Conservation (phyloP, 2,113 vertebrate genomes). For the Verasper variegatus region DNA sequence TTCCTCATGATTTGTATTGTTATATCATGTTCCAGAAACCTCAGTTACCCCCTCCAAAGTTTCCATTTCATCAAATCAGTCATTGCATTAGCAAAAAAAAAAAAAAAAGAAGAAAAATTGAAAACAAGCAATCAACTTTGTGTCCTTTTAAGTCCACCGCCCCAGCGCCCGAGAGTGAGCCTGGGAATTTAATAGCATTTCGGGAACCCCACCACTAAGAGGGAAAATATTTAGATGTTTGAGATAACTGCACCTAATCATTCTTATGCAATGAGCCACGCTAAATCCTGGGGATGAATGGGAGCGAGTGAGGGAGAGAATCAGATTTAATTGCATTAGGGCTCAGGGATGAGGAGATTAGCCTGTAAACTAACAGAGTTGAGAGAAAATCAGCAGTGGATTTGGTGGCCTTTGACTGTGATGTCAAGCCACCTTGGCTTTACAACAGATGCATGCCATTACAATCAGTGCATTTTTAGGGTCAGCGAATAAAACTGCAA, state of each 20-base stretch:
- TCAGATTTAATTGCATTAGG: constrained; percentile 76
- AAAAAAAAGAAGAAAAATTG: too few relatives aligned
- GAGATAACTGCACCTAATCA: constrained; percentile 54
- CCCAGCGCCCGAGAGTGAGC: neutral
- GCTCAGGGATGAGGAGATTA: constrained; percentile 75
- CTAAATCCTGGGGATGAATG: constrained; percentile 71
- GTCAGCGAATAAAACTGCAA: constrained; percentile 12
- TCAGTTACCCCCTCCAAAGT: neutral
- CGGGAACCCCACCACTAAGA: constrained; percentile 37
- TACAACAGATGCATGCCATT: constrained; percentile 38
- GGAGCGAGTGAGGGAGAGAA: constrained; percentile 50
- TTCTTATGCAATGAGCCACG: constrained; percentile 62
- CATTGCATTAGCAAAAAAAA: neutral
- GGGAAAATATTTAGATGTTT: constrained; percentile 55
- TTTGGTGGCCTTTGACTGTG: constrained; percentile 30
- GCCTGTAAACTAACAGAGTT: constrained; percentile 61
- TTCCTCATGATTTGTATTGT: neutral
- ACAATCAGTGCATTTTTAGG: constrained; percentile 30
- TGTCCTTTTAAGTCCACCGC: neutral
- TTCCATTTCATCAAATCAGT: neutral
- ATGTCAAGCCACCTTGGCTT: constrained; percentile 20
- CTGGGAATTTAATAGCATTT: constrained; percentile 26
- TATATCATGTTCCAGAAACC: neutral
- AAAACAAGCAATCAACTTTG: neutral
- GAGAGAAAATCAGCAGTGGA: constrained; percentile 40